Percentiles rank a stretch among this genome's conserved stretches.
These are phyloP conservation scores for Melanocharis versteri DNA, from an alignment of 2,113 vertebrate genomes.

Conservation along the genomic window DNA sequence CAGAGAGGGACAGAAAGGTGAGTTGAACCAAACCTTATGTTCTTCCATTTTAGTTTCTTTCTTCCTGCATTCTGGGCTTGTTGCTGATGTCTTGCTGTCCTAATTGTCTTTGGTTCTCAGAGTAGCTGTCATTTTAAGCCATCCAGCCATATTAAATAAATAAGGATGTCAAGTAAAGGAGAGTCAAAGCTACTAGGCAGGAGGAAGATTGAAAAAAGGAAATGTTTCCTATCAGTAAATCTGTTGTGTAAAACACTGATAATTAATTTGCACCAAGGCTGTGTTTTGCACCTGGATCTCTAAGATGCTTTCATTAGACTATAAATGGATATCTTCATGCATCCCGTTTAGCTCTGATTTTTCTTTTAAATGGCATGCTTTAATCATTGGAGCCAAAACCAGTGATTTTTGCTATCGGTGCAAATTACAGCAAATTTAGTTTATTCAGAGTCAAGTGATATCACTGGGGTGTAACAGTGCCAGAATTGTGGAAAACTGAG, in stretches of 20 bases:
- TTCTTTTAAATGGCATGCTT: not conserved
- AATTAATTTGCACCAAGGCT: not conserved
- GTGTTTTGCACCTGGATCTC: not conserved
- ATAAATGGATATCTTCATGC: not conserved
- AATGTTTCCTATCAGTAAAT: not conserved
- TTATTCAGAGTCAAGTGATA: not conserved
- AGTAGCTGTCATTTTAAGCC: constrained; percentile 77
- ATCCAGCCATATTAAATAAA: constrained; percentile 77
- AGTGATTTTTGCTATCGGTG: not conserved
- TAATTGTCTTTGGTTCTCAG: constrained; percentile 75
- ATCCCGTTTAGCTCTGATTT: not conserved
- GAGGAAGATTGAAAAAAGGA: not conserved
- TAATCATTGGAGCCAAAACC: not conserved
- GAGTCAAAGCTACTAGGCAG: not conserved
- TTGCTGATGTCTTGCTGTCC: not conserved
- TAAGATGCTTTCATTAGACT: not conserved
- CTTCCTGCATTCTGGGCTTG: not conserved
- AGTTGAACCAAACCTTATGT: not conserved
- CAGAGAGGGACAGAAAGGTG: not conserved
- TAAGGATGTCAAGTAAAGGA: constrained; percentile 70
- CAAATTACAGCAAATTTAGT: not conserved
- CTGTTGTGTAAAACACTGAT: not conserved
- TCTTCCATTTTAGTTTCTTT: not conserved
- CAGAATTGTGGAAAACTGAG: not conserved
- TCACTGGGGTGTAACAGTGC: not conserved